Base-by-base conservation (phyloP, 2,113 vertebrate genomes). In the Baryphthengus martii region DNA sequence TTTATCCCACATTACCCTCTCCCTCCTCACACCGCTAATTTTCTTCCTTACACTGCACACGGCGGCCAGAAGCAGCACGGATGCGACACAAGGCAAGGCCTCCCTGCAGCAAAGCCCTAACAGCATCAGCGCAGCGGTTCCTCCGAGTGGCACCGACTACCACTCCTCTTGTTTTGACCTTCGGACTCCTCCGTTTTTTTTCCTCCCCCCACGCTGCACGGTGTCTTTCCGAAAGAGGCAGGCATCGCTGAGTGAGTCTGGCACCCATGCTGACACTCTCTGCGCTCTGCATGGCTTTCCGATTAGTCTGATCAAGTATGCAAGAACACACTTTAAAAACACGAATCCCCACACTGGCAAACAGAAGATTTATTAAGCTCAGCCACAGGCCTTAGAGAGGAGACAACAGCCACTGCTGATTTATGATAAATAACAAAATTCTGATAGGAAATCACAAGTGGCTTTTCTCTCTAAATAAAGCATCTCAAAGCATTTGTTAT, bases 391-490 rank as follows among this genome's bases (percentile, higher is more conserved):
- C 96, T 97, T 73, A 95, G 93, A 97, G 94, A 97, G 95, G 61
- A 95, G 68, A 95, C 68, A 98, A 89, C 81, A 97, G 96, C 90
- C 96, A 97, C 81, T 61, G 93, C 63, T 92, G 95, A 98, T 95
- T 97, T 97, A 96, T 96, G 97, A 98, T 96, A 98, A 98, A 97
- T 97, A 98, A 98, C 89, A 92, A 89, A 98, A 97, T 95, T 93
- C 95, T 98, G 97, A 98, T 95, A 98, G 95, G 95, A 98, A 97
- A 97, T 97, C 97, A 95, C 96, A 97, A 98, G 97, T 97, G 97
- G 97, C 94, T 97, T 97, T 96, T 97, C 96, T 96, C 86, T 94
- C 97, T 97, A 97, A 97, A 98, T 97, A 98, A 98, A 98, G 96
- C 87, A 98, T 94, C 93, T 94, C 93, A 95, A 90, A 96, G 91